These are phyloP conservation scores for Pelodytes ibericus DNA, from an alignment of 2,797 vertebrate species.

Conservation along the genomic window DNA sequence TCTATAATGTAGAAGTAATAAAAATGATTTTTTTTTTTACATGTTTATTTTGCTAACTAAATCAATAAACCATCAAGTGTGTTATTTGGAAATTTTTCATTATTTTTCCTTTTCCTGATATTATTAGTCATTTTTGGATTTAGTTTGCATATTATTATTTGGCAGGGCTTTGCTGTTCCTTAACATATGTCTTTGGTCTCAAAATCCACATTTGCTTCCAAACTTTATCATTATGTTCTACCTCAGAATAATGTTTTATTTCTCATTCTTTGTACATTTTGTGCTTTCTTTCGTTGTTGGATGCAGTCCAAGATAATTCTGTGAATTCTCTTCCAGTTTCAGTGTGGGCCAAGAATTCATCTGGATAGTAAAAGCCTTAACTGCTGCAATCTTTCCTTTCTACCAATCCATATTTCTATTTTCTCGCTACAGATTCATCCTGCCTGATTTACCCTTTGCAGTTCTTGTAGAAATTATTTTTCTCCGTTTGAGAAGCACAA, in stretches of 20 bases:
- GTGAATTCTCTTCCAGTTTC: neutral
- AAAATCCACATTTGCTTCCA: no score
- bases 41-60: no score
- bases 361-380: neutral
- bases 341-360: neutral
- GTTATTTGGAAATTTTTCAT: no score
- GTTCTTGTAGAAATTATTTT: neutral
- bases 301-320: neutral
- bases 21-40: no score
- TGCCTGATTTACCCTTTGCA: neutral
- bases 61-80: no score
- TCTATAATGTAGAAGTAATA: no score
- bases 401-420: slow-evolving; percentile 9
- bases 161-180: neutral
- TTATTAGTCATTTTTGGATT: neutral
- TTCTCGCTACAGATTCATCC: neutral
- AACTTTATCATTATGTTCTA: no score
- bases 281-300: neutral
- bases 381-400: neutral
- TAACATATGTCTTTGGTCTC: neutral
- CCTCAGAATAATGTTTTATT: neutral
- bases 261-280: neutral
- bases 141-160: neutral
- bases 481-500: no score
- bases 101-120: no score